A percentile compares a stretch with the other conserved stretches of the same genome.
Conservation (phyloP, 2,797 vertebrate genomes). For the Philypnodon macrostomus region DNA sequence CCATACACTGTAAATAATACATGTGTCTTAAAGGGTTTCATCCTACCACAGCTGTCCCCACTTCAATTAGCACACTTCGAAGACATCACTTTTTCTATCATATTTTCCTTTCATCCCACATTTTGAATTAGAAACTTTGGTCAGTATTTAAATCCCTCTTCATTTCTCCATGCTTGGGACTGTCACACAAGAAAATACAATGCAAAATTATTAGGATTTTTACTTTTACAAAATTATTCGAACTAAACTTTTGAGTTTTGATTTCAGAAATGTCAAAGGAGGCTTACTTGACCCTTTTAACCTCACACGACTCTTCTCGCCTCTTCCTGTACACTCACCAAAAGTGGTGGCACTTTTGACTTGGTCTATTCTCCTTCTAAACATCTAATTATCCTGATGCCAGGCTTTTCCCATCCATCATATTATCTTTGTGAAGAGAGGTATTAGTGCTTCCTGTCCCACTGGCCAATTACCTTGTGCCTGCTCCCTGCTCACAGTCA, state of each 20-base stretch:
- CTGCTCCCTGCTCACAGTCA: conserved; percentile 77
- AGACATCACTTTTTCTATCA: conserved; percentile 36
- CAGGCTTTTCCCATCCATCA: conserved; percentile 85
- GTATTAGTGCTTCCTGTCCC: conserved; percentile 82
- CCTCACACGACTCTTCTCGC: conserved; percentile 24
- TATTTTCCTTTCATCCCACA: conserved; percentile 6
- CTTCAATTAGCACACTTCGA: conserved; percentile 74
- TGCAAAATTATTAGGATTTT: too few species aligned
- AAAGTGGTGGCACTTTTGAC: conserved; percentile 63
- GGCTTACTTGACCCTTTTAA: conserved; percentile 36
- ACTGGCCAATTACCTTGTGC: conserved; percentile 92
- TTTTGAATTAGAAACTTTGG: background rate
- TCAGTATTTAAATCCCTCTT: too few species aligned
- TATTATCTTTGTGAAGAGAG: conserved; percentile 81
- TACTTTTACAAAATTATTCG: too few species aligned
- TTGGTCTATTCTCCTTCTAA: conserved; percentile 64
- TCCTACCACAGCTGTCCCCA: conserved; percentile 70
- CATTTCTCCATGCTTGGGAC: conserved; percentile 7
- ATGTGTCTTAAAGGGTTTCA: conserved; percentile 78
- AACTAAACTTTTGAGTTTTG: too few species aligned
- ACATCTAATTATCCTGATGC: conserved; percentile 83
- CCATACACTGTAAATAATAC: conserved; percentile 76
- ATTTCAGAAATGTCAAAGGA: conserved; percentile 30
- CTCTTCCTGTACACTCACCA: conserved; percentile 54
- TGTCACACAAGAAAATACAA: too few species aligned